phyloP scores from a whole-genome alignment of 2,797 vertebrate species.

The Apogon hyalosoma region DNA sequence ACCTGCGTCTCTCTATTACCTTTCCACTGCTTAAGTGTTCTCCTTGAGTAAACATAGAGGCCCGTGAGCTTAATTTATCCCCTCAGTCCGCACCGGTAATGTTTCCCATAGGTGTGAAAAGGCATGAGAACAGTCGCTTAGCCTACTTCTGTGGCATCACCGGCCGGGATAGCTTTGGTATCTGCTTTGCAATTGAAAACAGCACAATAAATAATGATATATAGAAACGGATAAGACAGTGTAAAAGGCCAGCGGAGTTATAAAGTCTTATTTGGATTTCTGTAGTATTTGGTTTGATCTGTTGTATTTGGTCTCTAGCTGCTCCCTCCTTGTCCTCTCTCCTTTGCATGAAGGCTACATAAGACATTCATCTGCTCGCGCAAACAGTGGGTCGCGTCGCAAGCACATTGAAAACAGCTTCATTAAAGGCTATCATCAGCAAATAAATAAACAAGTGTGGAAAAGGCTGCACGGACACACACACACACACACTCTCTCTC shows the following conservation, averaged over 20 bases:
- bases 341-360: constrained; percentile 71
- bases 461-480: constrained; percentile 26
- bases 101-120: constrained; percentile 67
- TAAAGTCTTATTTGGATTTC: constrained; percentile 74
- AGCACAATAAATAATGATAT: too few relatives aligned
- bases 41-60: constrained; percentile 76
- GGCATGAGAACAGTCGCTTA: constrained; percentile 77
- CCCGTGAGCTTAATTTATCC: constrained; percentile 54
- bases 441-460: constrained; percentile 66
- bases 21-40: constrained; percentile 51
- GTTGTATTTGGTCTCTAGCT: constrained; percentile 81
- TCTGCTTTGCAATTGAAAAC: constrained; percentile 64
- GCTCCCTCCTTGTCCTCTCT: constrained; percentile 58
- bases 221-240: constrained; percentile 36
- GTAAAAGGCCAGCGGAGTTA: constrained; percentile 70
- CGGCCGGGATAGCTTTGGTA: too few relatives aligned
- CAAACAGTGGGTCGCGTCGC: constrained; percentile 64
- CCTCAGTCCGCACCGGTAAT: constrained; percentile 45
- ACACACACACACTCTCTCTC: too few relatives aligned
- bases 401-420: constrained; percentile 61
- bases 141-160: constrained; percentile 68
- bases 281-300: constrained; percentile 79
- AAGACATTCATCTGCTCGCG: constrained; percentile 71
- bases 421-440: constrained; percentile 50
- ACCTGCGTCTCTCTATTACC: constrained; percentile 53